Percentiles rank a stretch among this genome's conserved stretches.
These are phyloP conservation scores for Brachionus asplanchnoidis DNA, from an alignment of 1,140 invertebrate species.

Conservation along the genomic window DNA sequence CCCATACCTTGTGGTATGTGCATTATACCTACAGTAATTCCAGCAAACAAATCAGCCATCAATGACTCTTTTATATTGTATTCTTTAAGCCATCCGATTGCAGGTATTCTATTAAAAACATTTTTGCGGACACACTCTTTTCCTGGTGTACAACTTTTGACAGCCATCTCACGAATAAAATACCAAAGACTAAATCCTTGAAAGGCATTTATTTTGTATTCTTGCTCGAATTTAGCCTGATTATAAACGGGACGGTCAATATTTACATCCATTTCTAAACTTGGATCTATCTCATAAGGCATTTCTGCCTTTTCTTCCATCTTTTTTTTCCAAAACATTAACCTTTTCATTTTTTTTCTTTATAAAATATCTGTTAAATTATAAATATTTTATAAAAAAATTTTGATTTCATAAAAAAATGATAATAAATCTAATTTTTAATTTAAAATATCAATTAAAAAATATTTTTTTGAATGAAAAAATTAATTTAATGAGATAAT, in stretches of 20 bases:
- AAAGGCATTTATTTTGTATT: background rate
- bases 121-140: background rate
- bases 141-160: background rate
- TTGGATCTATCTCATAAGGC: background rate
- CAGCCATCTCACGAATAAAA: background rate
- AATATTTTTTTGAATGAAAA: too few relatives aligned
- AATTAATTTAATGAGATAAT: too few relatives aligned
- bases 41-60: conserved; percentile 55
- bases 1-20: conserved; percentile 66
- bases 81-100: conserved; percentile 50
- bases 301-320: background rate
- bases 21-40: conserved; percentile 59
- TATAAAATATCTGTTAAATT: background rate
- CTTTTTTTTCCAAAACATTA: background rate
- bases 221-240: background rate
- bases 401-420: too few relatives aligned
- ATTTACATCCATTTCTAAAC: background rate
- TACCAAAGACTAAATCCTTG: background rate
- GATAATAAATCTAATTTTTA: too few relatives aligned
- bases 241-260: background rate
- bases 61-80: conserved; percentile 55
- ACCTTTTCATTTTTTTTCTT: background rate
- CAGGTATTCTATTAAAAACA: conserved; percentile 46
- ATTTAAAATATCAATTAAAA: too few relatives aligned
- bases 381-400: too few relatives aligned